Base-by-base conservation (phyloP, 2,888 invertebrate genomes). In the Papilio gigon region DNA sequence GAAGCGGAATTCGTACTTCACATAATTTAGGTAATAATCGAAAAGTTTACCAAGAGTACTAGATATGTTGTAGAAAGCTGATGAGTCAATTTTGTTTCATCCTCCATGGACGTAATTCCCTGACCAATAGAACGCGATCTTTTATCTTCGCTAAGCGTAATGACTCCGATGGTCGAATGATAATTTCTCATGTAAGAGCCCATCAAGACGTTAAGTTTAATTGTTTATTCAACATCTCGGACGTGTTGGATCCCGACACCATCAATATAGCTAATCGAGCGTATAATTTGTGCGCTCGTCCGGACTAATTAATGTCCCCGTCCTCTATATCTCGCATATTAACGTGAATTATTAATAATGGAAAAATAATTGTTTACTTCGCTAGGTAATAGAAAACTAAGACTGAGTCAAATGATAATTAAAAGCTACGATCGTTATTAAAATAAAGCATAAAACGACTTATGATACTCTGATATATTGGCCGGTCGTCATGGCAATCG, bases 261-360 rank as follows among this genome's bases (percentile, higher is more conserved):
- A 84, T 88, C 88, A 87, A 87, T 88, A 84, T 84, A 84, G 85
- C 88, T 89, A 89, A 89, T 89, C 88, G 88, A 81, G 80, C 85
- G 77, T 84, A 80, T 88, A 89, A 89, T 87, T 84, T 87, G 89
- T 88, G 86, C 87, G 79, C 74, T 77, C 74, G 79, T 77, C 77
- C 81, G 76, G 78, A 76, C 79, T 87, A 85, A 89, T 82, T 88
- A 88, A 89, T 89, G 85, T 73, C 72, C 80, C n/a, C 2, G 8
- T n/a, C 17, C 30, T 25, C n/a, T 30, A 53, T 27, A 53, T n/a
- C 53, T 30, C 14, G 30, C 8, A 30, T n/a, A 30, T 53, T 53
- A 53, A 53, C 27, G n/a, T 53, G 27, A 53, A 53, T 53, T 53
- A 53, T 53, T 30, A 8, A n/a, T 30, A 53, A 30, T 53, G 9